phyloP scores from a whole-genome alignment of 1,140 invertebrate genomes.

The Camponotus vicinus region DNA sequence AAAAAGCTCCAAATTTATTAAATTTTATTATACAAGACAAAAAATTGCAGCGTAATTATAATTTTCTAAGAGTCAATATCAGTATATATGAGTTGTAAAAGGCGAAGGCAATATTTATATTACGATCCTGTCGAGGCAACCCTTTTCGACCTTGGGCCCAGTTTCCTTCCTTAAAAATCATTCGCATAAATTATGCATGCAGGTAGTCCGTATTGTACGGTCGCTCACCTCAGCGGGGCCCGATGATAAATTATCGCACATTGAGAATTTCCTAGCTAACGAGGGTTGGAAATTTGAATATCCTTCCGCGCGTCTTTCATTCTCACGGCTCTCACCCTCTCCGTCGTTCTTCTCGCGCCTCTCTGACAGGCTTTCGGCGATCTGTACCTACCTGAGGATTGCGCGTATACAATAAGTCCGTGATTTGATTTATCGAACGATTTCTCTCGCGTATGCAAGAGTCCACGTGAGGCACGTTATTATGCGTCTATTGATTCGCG shows the following conservation, averaged over 20 bases:
- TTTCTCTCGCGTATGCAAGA: slow-evolving; percentile 73
- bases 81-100: neutral
- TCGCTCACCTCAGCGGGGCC: slow-evolving; percentile 79
- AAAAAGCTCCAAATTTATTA: neutral
- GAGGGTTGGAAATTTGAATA: slow-evolving; percentile 85
- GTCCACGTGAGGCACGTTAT: slow-evolving; percentile 29
- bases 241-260: slow-evolving; percentile 85
- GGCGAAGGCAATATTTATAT: neutral
- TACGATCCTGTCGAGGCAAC: slow-evolving; percentile 69
- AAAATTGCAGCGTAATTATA: neutral
- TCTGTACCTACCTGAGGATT: slow-evolving; percentile 78
- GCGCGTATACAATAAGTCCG: slow-evolving; percentile 80
- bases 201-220: slow-evolving; percentile 81
- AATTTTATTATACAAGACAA: neutral
- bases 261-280: slow-evolving; percentile 82
- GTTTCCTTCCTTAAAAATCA: slow-evolving; percentile 76
- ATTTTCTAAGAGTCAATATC: neutral
- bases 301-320: slow-evolving; percentile 82
- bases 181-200: slow-evolving; percentile 80
- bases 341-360: slow-evolving; percentile 62
- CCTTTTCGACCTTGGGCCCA: slow-evolving; percentile 70
- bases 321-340: slow-evolving; percentile 79
- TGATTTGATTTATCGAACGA: slow-evolving; percentile 85
- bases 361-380: slow-evolving; percentile 52
- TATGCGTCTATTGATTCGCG: slow-evolving; percentile 33